Conservation (phyloP, 2,888 invertebrate species). For the Drosophila gaucha region DNA sequence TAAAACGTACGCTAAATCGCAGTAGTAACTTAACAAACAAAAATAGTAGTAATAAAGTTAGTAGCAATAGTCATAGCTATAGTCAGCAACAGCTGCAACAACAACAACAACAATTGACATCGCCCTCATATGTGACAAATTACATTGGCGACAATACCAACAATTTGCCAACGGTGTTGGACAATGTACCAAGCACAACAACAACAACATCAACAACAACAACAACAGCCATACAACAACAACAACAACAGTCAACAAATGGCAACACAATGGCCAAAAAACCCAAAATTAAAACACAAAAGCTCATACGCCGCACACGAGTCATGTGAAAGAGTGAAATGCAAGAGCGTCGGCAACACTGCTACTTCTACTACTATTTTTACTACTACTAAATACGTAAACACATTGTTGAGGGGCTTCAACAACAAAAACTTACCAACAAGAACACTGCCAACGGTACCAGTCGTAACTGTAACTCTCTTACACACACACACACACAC, state of each 20-base stretch:
- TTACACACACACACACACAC: conserved; percentile 12
- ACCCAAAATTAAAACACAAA: conserved; percentile 83
- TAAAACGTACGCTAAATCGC: conserved; percentile 82
- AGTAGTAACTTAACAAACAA: conserved; percentile 70
- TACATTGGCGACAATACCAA: conserved; percentile 85
- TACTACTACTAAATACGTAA: conserved; percentile 18
- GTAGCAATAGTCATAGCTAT: conserved; percentile 60
- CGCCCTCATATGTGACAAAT: conserved; percentile 85
- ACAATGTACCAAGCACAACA: conserved; percentile 57
- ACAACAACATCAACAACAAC: conserved; percentile 50
- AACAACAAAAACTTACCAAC: conserved; percentile 36
- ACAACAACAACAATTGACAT: conserved; percentile 49
- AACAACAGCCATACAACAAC: conserved; percentile 28
- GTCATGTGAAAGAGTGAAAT: conserved; percentile 59
- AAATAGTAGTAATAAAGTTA: conserved; percentile 68
- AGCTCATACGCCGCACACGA: conserved; percentile 83
- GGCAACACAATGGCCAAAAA: conserved; percentile 56
- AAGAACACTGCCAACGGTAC: conserved; percentile 50
- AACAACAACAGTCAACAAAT: conserved; percentile 22
- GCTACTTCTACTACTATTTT: conserved; percentile 40
- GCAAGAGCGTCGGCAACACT: conserved; percentile 30
- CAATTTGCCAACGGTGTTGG: conserved; percentile 78
- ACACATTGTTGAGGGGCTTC: conserved; percentile 9
- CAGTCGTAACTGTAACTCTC: conserved; percentile 35
- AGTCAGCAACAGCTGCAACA: conserved; percentile 48